Evolutionary conservation across 2,888 invertebrate genomes (phyloP).

Genomic region (Noctuana brunneofusca): DNA sequence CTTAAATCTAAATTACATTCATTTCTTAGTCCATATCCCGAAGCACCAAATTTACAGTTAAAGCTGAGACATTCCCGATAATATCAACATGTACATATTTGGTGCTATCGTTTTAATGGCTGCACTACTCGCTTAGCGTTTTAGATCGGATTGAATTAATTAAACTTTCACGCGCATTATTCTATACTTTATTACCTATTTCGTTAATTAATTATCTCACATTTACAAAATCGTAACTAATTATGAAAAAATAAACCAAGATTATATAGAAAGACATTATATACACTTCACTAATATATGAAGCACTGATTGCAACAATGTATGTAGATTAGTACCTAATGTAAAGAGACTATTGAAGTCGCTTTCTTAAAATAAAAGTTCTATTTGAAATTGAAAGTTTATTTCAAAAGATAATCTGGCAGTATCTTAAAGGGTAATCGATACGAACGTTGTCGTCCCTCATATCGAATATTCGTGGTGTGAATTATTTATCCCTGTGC

Average conservation of each 20-base stretch:
- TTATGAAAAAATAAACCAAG: no score
- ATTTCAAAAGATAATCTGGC: constrained; percentile 27
- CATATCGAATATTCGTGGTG: constrained; percentile 57
- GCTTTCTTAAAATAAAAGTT: no score
- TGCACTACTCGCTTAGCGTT: constrained; percentile 38
- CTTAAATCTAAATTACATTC: constrained; percentile 33
- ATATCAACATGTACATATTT: constrained; percentile 41
- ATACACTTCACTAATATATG: no score
- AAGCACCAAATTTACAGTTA: constrained; percentile 32
- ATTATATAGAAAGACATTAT: no score
- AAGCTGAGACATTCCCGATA: constrained; percentile 35
- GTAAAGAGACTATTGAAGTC: no score
- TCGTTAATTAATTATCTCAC: constrained; percentile 19
- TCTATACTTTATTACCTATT: constrained; percentile 36
- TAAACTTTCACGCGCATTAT: constrained; percentile 43
- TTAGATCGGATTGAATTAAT: constrained; percentile 42
- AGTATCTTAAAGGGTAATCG: constrained; percentile 41
- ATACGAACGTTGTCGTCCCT: constrained; percentile 50
- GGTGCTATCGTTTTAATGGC: constrained; percentile 41
- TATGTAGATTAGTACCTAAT: no score
- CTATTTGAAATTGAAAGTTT: not conserved
- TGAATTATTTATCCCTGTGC: constrained; percentile 57
- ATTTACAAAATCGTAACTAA: constrained; percentile 4
- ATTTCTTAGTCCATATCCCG: constrained; percentile 32
- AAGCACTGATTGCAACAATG: no score